Percentiles rank a stretch among this genome's conserved stretches.
phyloP scores from a whole-genome alignment of 2,797 vertebrate species.

The Megaceryle alcyon region DNA sequence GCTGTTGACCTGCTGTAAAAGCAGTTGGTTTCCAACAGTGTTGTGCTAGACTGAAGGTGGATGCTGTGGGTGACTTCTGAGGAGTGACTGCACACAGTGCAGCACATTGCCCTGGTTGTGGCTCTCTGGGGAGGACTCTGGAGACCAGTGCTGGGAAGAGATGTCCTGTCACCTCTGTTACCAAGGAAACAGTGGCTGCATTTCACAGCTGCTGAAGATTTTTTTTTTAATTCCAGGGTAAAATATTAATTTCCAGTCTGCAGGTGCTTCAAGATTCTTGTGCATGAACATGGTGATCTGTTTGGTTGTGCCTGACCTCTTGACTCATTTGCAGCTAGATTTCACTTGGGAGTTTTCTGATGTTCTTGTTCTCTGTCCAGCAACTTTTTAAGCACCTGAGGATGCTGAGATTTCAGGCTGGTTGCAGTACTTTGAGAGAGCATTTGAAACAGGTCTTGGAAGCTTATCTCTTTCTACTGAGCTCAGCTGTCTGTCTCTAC shows the following conservation, averaged over 20 bases:
- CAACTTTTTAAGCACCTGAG: not conserved
- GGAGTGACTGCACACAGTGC: not conserved
- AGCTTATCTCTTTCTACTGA: not conserved
- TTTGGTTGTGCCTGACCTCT: not conserved
- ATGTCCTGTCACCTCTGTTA: not conserved
- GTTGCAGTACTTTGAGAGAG: not conserved
- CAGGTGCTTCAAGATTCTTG: not conserved
- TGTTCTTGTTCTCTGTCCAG: not conserved
- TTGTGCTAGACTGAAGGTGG: not conserved
- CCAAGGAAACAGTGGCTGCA: not conserved
- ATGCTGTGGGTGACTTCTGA: not conserved
- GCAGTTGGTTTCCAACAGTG: not conserved
- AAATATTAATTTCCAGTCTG: not conserved
- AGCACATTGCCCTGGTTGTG: not conserved
- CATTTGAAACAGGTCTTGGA: not conserved
- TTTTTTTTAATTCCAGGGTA: not conserved
- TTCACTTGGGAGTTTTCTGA: not conserved
- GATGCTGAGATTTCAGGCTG: not conserved
- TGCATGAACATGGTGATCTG: not conserved
- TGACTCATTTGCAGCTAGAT: not conserved
- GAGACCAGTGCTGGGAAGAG: not conserved
- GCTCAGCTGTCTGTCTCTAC: not conserved
- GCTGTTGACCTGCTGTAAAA: not conserved
- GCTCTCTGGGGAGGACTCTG: not conserved
- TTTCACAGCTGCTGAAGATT: not conserved